A percentile compares a stretch with the other conserved stretches of the same genome.
phyloP scores from a whole-genome alignment of 2,888 invertebrate genomes.

The Conomelus anceps region DNA sequence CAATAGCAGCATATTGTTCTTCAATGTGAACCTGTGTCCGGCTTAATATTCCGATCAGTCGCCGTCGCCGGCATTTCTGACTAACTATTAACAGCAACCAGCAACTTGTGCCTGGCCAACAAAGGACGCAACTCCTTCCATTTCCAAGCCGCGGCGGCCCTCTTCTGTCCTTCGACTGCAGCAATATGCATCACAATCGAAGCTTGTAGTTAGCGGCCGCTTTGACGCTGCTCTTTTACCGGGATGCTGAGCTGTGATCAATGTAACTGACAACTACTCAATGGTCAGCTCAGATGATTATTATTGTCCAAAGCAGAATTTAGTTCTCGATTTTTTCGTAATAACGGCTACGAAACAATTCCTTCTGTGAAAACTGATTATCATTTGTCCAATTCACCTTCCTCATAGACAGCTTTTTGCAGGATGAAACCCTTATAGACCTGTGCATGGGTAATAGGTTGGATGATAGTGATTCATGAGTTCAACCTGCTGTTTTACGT shows the following conservation, averaged over 20 bases:
- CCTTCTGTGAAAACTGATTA: too few species aligned
- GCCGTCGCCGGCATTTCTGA: neutral
- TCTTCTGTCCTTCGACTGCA: neutral
- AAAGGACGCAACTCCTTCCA: neutral
- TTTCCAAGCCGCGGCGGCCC: neutral
- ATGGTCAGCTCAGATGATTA: too few species aligned
- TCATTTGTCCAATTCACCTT: too few species aligned
- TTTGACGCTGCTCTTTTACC: neutral
- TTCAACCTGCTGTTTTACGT: too few species aligned
- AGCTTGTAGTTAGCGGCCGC: neutral
- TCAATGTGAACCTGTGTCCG: too few species aligned
- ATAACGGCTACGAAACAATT: neutral
- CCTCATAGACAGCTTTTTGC: too few species aligned
- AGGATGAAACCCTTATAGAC: too few species aligned
- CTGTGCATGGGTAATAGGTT: too few species aligned
- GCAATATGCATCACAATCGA: neutral
- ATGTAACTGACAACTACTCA: neutral
- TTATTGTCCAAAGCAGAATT: neutral
- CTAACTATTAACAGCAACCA: too few species aligned
- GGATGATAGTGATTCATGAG: too few species aligned
- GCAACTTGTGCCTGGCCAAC: neutral
- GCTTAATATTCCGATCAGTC: neutral
- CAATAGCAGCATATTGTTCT: neutral
- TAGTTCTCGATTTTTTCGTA: neutral
- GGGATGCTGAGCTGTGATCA: neutral